phyloP scores from a whole-genome alignment of 2,797 vertebrate genomes.

The Danio tinwini region DNA sequence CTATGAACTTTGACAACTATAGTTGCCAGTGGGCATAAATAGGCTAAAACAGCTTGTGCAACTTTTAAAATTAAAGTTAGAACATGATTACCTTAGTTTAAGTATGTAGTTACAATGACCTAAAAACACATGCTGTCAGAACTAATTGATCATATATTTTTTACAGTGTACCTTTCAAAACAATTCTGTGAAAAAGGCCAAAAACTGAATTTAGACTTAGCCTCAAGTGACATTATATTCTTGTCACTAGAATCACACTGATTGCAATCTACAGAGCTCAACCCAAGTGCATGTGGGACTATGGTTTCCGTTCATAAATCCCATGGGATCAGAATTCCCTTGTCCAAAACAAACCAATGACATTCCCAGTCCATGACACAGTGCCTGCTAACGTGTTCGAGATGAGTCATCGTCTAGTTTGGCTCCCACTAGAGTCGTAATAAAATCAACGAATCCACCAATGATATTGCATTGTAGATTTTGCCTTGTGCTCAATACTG shows the following conservation, averaged over 20 bases:
- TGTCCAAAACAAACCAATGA: conserved; percentile 58
- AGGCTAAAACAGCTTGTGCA: too few species aligned
- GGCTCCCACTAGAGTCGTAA: conserved; percentile 34
- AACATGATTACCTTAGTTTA: too few species aligned
- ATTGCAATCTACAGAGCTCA: conserved; percentile 33
- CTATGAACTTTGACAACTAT: too few species aligned
- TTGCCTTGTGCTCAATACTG: conserved; percentile 13
- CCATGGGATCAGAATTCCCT: conserved; percentile 55
- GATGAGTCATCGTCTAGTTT: conserved; percentile 54
- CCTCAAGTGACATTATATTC: not conserved
- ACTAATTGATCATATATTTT: too few species aligned
- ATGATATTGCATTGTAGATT: conserved; percentile 35
- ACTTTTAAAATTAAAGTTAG: too few species aligned
- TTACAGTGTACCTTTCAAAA: not conserved
- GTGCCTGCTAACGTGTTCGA: conserved; percentile 52
- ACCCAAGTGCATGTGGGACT: conserved; percentile 26
- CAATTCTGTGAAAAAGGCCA: not conserved
- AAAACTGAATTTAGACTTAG: not conserved
- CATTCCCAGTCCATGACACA: conserved; percentile 51
- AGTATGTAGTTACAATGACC: too few species aligned
- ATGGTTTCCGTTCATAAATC: conserved; percentile 58
- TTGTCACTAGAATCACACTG: conserved; percentile 4
- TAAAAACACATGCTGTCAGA: too few species aligned
- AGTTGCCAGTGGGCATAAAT: too few species aligned
- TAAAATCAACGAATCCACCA: conserved; percentile 49